Evolutionary conservation across 2,888 invertebrate species (phyloP), one percentile per base, ranked within the genome.

Genomic region (Heliconius aoede): DNA sequence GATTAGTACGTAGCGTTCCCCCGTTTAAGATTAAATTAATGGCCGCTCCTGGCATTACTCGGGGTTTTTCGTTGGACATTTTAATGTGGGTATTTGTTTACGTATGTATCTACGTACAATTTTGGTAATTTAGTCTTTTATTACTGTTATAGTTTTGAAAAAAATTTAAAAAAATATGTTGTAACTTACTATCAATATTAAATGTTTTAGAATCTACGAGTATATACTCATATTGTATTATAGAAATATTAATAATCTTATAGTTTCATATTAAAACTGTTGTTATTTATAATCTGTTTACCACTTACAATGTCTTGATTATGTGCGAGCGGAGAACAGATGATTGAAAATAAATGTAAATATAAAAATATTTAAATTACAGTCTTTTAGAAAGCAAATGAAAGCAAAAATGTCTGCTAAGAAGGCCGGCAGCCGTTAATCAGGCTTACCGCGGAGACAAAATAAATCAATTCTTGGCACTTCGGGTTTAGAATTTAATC

Each of bases 1-100:
- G 76, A 76, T 73, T 73, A 73, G 58, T 73, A 73, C 60, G 7
- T 28, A 28, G 30, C 58, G 73, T 73, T 76, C 71, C 65, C 73
- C 60, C 64, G 73, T 76, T 73, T 76, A 76, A 65, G 67, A 60
- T 73, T 36, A 73, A 73, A 76, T 71, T 73, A 77, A 74, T 73
- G 64, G 77, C 61, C 71, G n/a, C 55, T 51, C 55, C 55, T 55
- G 30, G 51, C 69, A 55, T 69, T 55, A 46, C 9, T 26, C 26
- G 67, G 24, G 46, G 26, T 67, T 67, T 67, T 67, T 40, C 67
- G 24, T 40, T 67, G 67, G 64, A 11, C 64, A 32, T 64, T 64
- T 36, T 36, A 36, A 3, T 36, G 11, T 11, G n/a, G n/a, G n/a
- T n/a, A n/a, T 36, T 11, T 36, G 36, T 36, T 36, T 36, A 36